Conservation (phyloP, 2,113 vertebrate genomes). For the Hemiprocne comata region DNA sequence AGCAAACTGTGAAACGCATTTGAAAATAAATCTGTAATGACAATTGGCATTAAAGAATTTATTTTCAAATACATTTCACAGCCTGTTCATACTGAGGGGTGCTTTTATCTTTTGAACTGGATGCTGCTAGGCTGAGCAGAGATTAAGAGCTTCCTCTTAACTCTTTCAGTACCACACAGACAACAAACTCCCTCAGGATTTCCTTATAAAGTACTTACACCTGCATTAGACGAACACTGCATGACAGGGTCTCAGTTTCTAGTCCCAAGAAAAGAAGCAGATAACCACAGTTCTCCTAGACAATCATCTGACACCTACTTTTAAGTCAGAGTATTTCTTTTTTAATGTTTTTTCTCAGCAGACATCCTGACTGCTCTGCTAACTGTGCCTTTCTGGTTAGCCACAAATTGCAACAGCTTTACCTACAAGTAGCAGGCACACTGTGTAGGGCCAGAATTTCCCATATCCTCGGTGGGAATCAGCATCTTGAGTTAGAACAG, state of each 20-base stretch:
- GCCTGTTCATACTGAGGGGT: neutral
- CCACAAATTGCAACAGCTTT: neutral
- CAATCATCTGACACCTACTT: neutral
- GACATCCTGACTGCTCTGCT: neutral
- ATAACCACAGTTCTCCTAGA: neutral
- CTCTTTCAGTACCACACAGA: constrained; percentile 8
- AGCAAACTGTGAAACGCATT: constrained; percentile 23
- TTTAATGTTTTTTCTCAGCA: neutral
- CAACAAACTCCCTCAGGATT: neutral
- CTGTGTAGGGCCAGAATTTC: neutral
- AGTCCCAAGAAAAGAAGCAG: neutral
- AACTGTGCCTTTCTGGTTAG: neutral
- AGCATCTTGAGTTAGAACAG: neutral
- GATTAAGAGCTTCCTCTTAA: constrained; percentile 37
- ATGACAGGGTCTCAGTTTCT: neutral
- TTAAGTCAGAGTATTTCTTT: neutral
- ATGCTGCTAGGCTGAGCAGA: constrained; percentile 1
- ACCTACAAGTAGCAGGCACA: neutral
- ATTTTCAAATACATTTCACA: constrained; percentile 39
- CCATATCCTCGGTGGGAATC: fast-evolving
- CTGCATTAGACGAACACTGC: neutral
- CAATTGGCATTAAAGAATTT: constrained; percentile 41
- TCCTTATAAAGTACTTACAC: neutral
- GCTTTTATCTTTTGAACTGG: constrained; percentile 38
- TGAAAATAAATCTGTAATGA: constrained; percentile 38